Evolutionary conservation across 2,113 vertebrate genomes (phyloP).

Genomic region (Heptranchias perlo): DNA sequence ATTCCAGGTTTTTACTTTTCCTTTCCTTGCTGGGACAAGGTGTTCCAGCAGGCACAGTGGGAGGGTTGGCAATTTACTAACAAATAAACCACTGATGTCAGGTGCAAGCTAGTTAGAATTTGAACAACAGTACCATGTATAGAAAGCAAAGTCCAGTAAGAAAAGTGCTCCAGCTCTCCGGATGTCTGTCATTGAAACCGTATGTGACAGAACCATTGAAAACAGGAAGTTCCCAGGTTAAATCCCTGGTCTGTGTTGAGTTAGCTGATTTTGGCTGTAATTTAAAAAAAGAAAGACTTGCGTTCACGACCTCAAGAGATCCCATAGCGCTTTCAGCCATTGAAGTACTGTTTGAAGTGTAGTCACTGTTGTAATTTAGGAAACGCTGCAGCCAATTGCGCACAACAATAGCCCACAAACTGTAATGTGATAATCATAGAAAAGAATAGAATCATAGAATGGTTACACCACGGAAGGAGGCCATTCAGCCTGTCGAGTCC

Average conservation of each 20-base stretch:
- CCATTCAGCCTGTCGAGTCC: too few species aligned
- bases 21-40: neutral
- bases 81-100: too few species aligned
- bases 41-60: too few species aligned
- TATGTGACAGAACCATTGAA: neutral
- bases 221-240: neutral
- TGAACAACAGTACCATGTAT: too few species aligned
- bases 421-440: neutral
- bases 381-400: neutral
- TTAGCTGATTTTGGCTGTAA: neutral
- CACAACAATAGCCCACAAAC: neutral
- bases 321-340: too few species aligned
- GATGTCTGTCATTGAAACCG: neutral
- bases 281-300: neutral
- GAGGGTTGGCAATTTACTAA: too few species aligned
- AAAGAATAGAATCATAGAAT: too few species aligned
- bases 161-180: neutral
- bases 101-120: neutral
- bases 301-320: too few species aligned
- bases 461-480: too few species aligned
- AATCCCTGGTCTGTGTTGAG: neutral
- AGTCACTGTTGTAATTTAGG: neutral
- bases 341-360: too few species aligned
- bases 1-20: neutral
- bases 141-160: neutral